Evolutionary conservation across 2,797 vertebrate genomes (phyloP), one percentile per base, ranked within the genome.

Genomic region (Nasua narica): DNA sequence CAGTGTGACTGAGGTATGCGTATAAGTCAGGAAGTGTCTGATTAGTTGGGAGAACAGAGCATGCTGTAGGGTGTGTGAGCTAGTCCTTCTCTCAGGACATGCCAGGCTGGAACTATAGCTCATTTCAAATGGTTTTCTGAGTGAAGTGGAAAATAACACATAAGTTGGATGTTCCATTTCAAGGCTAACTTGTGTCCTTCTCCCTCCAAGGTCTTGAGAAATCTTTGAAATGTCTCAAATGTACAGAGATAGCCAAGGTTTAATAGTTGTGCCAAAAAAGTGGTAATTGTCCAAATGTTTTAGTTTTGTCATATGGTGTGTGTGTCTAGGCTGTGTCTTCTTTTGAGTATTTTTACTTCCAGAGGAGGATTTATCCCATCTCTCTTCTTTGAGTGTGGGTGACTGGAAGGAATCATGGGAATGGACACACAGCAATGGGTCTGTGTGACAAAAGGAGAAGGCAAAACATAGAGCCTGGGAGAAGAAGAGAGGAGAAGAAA

Each of bases 1-100:
- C 11, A 18, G 0, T 12, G n/a, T 5, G 35, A 13, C 40, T 1
- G 15, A 54, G 46, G 18, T 27, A 1, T 16, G 21, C 35, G 12
- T 62, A 18, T 15, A 69, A n/a, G 60, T 62, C 2, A 1, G 29
- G 32, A 25, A 65, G 40, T 7, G 40, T 67, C 27, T 3, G 0
- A 19, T 81, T 11, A 0, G 4, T 29, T 52, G 40, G 23, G 54
- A 67, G 40, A 69, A 54, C 0, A 3, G 12, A 62, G 27, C 15
- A 5, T 19, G 12, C 74, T 23, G 1, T 1, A 5, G 19, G 7
- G 4, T 52, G 56, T 19, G 29, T 46, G 56, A 40, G 37, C 18
- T 21, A 67, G 19, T 70, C 52, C 40, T 25, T 58, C 40, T 77
- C 8, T 35, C 25, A 14, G 35, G 40, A 21, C n/a, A 35, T 2